phyloP scores from a whole-genome alignment of 2,113 vertebrate species.

The Deroptyus accipitrinus region DNA sequence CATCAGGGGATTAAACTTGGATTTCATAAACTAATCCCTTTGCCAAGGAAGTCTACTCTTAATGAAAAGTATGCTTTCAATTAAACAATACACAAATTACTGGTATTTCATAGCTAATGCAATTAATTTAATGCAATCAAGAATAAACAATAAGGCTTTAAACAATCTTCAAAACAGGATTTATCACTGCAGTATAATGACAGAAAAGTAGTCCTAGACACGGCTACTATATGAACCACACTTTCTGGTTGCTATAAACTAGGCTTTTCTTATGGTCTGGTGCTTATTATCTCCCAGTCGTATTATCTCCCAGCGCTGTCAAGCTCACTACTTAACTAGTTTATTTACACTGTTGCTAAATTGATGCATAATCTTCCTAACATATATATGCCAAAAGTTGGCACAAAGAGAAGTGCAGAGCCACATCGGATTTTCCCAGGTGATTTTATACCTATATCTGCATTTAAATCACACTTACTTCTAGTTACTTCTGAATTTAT shows the following conservation, averaged over 20 bases:
- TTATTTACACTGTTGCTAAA: conserved; percentile 36
- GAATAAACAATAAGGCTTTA: not conserved
- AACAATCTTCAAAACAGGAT: not conserved
- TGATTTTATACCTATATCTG: not conserved
- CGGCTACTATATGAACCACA: not conserved
- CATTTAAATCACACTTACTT: not conserved
- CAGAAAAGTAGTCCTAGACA: not conserved
- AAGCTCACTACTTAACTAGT: conserved; percentile 13
- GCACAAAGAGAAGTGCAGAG: not conserved
- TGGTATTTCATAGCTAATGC: not conserved
- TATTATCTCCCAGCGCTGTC: not conserved
- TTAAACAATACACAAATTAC: not conserved
- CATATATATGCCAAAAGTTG: not conserved
- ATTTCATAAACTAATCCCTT: not conserved
- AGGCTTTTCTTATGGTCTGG: not conserved
- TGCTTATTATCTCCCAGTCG: not conserved
- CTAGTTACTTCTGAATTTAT: not conserved
- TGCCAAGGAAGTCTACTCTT: not conserved
- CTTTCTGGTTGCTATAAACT: not conserved
- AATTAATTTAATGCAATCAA: not conserved
- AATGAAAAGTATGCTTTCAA: not conserved
- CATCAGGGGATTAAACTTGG: not conserved
- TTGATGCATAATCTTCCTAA: not conserved
- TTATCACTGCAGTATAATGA: conserved; percentile 23
- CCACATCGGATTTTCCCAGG: not conserved